These are phyloP conservation scores for Typhlomys cinereus DNA, from an alignment of 2,113 vertebrate species.

Conservation along the genomic window DNA sequence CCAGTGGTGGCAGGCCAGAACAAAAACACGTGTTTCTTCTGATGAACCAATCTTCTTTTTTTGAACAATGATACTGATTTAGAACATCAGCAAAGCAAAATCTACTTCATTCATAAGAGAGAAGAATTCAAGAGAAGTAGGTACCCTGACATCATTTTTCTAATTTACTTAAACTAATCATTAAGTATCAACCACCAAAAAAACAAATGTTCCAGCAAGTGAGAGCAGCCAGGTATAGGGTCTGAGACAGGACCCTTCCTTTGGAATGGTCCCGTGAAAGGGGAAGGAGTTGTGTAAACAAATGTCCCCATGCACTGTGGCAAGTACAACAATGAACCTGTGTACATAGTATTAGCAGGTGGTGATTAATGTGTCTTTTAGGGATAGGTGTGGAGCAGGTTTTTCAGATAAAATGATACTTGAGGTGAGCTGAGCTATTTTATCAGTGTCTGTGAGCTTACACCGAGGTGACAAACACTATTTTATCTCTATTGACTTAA, in stretches of 20 bases:
- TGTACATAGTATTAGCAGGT: not conserved
- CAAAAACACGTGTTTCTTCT: not conserved
- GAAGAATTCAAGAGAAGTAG: not conserved
- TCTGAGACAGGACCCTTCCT: not conserved
- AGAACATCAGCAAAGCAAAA: not conserved
- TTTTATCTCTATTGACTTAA: not conserved
- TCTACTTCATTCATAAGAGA: not conserved
- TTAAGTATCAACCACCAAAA: conserved; percentile 25
- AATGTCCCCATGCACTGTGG: not conserved
- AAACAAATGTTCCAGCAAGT: not conserved
- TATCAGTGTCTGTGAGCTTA: not conserved
- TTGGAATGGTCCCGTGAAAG: not conserved
- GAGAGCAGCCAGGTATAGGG: not conserved
- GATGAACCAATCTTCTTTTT: not conserved
- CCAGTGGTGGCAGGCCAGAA: not conserved
- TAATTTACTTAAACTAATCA: conserved; percentile 14
- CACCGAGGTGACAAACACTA: not conserved
- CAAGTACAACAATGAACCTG: not conserved
- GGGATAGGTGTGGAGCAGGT: not conserved
- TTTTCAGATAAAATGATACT: not conserved
- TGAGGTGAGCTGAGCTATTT: not conserved
- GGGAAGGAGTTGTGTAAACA: not conserved
- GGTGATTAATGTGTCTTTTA: not conserved
- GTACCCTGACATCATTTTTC: not conserved
- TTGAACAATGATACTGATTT: not conserved